phyloP scores from a whole-genome alignment of 2,113 vertebrate genomes.

The Sinocyclocheilus anophthalmus region DNA sequence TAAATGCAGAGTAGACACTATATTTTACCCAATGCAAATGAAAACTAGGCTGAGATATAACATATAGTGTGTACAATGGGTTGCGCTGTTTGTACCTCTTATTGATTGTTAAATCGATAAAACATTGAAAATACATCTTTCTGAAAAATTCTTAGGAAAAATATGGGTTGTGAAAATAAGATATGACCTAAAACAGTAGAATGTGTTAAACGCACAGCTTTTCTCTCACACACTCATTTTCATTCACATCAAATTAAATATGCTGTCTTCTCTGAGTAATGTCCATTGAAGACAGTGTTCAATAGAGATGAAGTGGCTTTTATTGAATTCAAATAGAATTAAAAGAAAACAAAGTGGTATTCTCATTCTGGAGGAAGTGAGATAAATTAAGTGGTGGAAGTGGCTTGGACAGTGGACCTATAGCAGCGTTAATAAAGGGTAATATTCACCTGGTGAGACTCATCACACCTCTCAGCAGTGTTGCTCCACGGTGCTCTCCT shows the following conservation, averaged over 20 bases:
- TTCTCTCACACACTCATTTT: neutral
- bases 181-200: neutral
- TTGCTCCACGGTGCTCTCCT: neutral
- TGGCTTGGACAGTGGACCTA: neutral
- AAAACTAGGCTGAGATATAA: neutral
- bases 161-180: neutral
- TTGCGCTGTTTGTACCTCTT: neutral
- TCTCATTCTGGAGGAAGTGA: neutral
- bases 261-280: neutral
- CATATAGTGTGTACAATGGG: neutral
- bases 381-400: neutral
- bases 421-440: neutral
- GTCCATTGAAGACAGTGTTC: neutral
- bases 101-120: neutral
- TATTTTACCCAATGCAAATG: neutral
- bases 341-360: neutral
- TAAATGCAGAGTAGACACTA: neutral
- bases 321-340: neutral
- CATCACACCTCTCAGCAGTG: neutral
- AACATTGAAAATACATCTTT: neutral
- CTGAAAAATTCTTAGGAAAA: neutral
- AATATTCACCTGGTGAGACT: conserved; percentile 1
- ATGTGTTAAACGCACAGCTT: neutral
- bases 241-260: neutral
- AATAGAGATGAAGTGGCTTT: conserved; percentile 2